Evolutionary conservation across 2,113 vertebrate species (phyloP).

Genomic region (Mormoops blainvillei): DNA sequence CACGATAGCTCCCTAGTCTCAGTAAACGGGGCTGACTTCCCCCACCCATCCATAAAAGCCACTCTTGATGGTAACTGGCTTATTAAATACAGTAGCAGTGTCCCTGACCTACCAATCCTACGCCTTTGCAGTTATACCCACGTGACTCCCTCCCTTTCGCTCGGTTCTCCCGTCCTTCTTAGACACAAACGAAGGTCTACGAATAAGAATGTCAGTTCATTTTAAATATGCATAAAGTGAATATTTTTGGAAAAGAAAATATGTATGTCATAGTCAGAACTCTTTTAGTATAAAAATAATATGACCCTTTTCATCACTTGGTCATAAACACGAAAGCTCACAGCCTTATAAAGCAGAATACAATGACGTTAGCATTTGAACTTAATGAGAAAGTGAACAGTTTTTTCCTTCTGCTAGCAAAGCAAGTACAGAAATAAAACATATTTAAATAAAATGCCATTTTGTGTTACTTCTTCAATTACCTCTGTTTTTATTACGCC

Average conservation of each 20-base stretch:
- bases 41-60: not conserved
- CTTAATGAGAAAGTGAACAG: slow-evolving; percentile 76
- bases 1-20: not conserved
- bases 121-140: not conserved
- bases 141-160: not conserved
- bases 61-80: not conserved
- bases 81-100: not conserved
- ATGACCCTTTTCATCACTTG: slow-evolving; percentile 42
- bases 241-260: slow-evolving; percentile 49
- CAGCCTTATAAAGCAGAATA: slow-evolving; percentile 60
- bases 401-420: slow-evolving; percentile 65
- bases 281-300: slow-evolving; percentile 50
- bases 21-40: not conserved
- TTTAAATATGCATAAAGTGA: slow-evolving; percentile 47
- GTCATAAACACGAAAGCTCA: slow-evolving; percentile 70
- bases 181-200: not conserved
- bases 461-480: slow-evolving; percentile 69
- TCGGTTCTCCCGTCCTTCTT: not conserved
- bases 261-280: slow-evolving; percentile 60
- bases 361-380: slow-evolving; percentile 75
- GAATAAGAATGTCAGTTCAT: slow-evolving; percentile 21
- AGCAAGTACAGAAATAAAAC: slow-evolving; percentile 64
- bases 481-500: slow-evolving; percentile 59
- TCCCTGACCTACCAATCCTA: not conserved
- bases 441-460: slow-evolving; percentile 63